Evolutionary conservation across 1,140 invertebrate genomes (phyloP).

Genomic region (Monochamus saltuarius): DNA sequence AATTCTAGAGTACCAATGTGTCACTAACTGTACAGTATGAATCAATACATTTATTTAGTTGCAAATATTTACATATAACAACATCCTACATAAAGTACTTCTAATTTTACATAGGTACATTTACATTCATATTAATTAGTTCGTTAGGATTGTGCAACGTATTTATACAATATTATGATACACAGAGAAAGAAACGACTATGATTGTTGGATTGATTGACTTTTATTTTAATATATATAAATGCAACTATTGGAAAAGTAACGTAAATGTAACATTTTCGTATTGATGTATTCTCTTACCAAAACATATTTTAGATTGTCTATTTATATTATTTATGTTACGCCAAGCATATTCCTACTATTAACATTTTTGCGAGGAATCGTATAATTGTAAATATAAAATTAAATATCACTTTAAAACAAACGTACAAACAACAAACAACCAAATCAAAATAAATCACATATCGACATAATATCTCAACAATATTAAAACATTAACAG

Average conservation of each 20-base stretch:
- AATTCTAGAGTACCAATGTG: constrained; percentile 36
- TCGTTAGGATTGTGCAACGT: constrained; percentile 4
- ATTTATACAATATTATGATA: constrained; percentile 18
- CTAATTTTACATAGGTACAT: constrained; percentile 40
- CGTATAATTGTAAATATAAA: no score
- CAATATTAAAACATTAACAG: constrained; percentile 35
- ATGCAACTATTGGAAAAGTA: no score
- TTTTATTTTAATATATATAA: neutral
- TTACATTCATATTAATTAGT: constrained; percentile 29
- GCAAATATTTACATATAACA: constrained; percentile 41
- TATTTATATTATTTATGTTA: no score
- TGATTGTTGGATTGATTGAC: constrained; percentile 2
- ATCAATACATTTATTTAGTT: constrained; percentile 35
- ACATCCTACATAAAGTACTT: constrained; percentile 30
- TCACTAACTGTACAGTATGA: constrained; percentile 40
- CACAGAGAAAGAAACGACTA: constrained; percentile 3
- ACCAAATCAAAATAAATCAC: constrained; percentile 3
- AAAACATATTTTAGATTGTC: no score
- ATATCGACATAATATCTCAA: constrained; percentile 6
- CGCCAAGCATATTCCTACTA: no score
- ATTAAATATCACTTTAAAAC: neutral
- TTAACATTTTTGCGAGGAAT: no score
- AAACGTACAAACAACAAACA: constrained; percentile 8
- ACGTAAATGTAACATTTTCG: no score
- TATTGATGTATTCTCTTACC: no score